These are phyloP conservation scores for Paramuricea clavata DNA, from an alignment of 92 coral and sea anemone genomes.

Conservation along the genomic window DNA sequence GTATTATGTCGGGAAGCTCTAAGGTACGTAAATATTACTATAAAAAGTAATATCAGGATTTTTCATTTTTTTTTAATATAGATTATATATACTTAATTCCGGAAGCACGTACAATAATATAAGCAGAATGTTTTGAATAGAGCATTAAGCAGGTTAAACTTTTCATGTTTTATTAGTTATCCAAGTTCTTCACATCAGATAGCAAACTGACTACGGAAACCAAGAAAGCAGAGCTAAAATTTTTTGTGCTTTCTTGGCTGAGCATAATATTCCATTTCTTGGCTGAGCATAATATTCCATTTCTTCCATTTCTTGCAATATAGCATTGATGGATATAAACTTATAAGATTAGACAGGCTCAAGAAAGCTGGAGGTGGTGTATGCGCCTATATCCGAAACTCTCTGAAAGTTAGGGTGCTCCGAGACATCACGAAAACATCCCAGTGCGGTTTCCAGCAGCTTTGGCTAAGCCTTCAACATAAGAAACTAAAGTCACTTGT, in stretches of 20 bases:
- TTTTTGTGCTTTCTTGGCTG: conserved; percentile 16
- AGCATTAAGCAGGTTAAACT: background rate
- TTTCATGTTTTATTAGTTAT: conserved; percentile 28
- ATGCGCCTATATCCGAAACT: too few species aligned
- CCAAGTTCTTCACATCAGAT: conserved; percentile 36
- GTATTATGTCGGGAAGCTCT: conserved; percentile 36
- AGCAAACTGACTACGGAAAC: conserved; percentile 3
- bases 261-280: conserved; percentile 29
- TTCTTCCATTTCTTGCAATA: too few species aligned
- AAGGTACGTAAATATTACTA: background rate
- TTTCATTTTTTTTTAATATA: background rate
- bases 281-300: too few species aligned
- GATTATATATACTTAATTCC: background rate
- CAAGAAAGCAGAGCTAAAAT: conserved; percentile 22
- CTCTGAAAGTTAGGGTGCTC: too few species aligned
- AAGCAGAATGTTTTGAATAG: background rate
- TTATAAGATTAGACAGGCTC: too few species aligned
- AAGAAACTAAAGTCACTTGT: too few species aligned
- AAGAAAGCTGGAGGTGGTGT: too few species aligned
- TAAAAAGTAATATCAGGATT: background rate
- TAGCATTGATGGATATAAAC: too few species aligned
- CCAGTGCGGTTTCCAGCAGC: too few species aligned
- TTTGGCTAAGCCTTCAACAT: too few species aligned
- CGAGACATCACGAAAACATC: too few species aligned
- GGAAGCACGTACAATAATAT: background rate